These are phyloP conservation scores for Anaspis maculata DNA, from an alignment of 2,888 invertebrate genomes.

Conservation along the genomic window DNA sequence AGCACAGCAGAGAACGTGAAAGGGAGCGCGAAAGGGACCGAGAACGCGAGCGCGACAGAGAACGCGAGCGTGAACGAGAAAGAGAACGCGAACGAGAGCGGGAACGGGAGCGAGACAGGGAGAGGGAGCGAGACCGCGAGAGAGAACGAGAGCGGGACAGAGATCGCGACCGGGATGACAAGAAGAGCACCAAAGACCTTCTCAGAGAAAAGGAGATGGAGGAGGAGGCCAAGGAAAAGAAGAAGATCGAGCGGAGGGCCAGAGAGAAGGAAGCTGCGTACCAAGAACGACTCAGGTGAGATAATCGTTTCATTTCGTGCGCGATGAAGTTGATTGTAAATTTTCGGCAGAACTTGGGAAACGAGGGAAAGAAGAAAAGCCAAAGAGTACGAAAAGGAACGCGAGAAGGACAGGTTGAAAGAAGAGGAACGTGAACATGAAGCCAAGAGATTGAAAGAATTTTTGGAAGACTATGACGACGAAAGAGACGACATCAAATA, in stretches of 20 bases:
- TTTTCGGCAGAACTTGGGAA: conserved; percentile 65
- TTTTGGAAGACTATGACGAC: conserved; percentile 98
- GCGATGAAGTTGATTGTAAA: background rate
- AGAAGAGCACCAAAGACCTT: conserved; percentile 51
- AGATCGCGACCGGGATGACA: conserved; percentile 46
- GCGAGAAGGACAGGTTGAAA: conserved; percentile 73
- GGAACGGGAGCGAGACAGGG: conserved; percentile 42
- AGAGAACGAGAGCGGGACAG: conserved; percentile 48
- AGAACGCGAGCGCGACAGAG: conserved; percentile 42
- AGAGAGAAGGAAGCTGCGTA: conserved; percentile 95
- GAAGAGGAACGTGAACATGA: conserved; percentile 85
- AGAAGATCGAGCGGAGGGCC: conserved; percentile 82
- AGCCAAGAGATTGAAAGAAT: conserved; percentile 90
- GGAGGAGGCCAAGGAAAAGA: conserved; percentile 85
- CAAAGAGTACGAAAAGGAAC: conserved; percentile 84
- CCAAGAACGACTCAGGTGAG: conserved; percentile 69
- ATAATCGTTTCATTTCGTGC: background rate
- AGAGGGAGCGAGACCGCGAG: conserved; percentile 56
- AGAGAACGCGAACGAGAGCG: conserved; percentile 41
- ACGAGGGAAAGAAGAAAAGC: conserved; percentile 79
- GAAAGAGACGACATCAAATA: conserved; percentile 95
- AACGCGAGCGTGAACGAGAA: conserved; percentile 43
- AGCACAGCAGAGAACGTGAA: conserved; percentile 39
- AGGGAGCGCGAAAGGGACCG: conserved; percentile 39
- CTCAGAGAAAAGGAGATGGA: conserved; percentile 76